phyloP scores from a whole-genome alignment of 2,797 vertebrate species.

The Chromis chromis region DNA sequence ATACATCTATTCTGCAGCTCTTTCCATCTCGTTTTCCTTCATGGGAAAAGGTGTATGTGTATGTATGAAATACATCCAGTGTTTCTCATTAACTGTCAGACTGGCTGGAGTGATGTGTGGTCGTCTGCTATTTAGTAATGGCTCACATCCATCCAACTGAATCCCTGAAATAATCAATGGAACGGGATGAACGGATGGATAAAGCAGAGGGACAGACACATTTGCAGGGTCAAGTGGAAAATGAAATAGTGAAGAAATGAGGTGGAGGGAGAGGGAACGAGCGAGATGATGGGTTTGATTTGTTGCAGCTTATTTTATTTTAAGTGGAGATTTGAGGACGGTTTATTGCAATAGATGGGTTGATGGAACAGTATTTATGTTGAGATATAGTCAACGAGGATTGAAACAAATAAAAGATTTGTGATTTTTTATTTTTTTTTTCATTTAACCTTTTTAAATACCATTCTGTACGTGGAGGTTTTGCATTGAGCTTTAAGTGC shows the following conservation, averaged over 20 bases:
- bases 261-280: constrained; percentile 30
- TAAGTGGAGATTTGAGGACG: constrained; percentile 13
- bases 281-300: constrained; percentile 28
- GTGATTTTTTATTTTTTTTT: background rate
- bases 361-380: background rate
- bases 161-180: constrained; percentile 78
- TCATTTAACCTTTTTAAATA: background rate
- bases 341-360: background rate
- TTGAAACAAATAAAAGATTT: constrained; percentile 6
- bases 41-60: constrained; percentile 24
- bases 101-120: constrained; percentile 71
- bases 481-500: constrained; percentile 21
- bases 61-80: constrained; percentile 68
- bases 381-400: background rate
- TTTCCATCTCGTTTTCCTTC: constrained; percentile 39
- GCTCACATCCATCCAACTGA: constrained; percentile 71
- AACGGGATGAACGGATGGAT: constrained; percentile 63
- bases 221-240: constrained; percentile 75
- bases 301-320: constrained; percentile 33
- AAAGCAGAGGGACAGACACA: constrained; percentile 59
- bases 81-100: constrained; percentile 79
- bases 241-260: constrained; percentile 69
- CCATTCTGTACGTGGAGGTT: background rate
- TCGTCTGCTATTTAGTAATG: constrained; percentile 76
- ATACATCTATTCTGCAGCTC: constrained; percentile 27